Evolutionary conservation across 2,113 vertebrate genomes (phyloP), one percentile per base, ranked within the genome.

Genomic region (Corythaeola cristata): DNA sequence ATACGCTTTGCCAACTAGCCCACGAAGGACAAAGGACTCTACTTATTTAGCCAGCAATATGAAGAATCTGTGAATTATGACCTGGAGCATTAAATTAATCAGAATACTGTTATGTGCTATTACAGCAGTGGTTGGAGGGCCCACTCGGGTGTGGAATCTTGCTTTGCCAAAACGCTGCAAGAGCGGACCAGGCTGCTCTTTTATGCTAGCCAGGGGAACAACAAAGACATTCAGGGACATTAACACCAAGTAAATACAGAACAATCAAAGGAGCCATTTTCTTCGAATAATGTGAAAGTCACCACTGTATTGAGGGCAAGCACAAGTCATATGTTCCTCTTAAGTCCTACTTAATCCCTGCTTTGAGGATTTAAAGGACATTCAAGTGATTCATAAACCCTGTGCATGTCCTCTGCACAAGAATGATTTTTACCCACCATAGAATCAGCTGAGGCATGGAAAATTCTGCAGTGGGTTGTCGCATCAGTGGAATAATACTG

Each of bases 261-360:
- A 77, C 73, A 91, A 89, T 56, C 50, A 77, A 88, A 94, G 68
- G 67, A 93, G 24, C 9, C 63, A 22, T 90, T 90, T 97, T 93
- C 73, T 53, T 76, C 12, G 0, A 16, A 32, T 68, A 60, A 72
- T 44, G 49, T 78, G 72, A 68, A 90, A 94, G 72, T 92, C 78
- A 77, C 32, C 35, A 81, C 80, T 94, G 85, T 94, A 95, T 84
- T 92, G 68, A 95, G 95, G 96, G 90, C 85, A 90, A 92, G 92
- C 72, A 89, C 80, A 91, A 94, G 85, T 96, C 80, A 72, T 95
- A 96, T 88, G 88, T 92, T 90, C 92, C 76, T 88, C 92, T 75
- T 94, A 96, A 96, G 30, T 93, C 92, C 83, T 69, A 45, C 92
- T 96, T 96, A 96, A 97, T 96, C 96, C 95, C 92, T 81, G 90